Percentiles rank a stretch among this genome's conserved stretches.
Conservation (phyloP, 2,888 invertebrate species). For the Torymus texanus region DNA sequence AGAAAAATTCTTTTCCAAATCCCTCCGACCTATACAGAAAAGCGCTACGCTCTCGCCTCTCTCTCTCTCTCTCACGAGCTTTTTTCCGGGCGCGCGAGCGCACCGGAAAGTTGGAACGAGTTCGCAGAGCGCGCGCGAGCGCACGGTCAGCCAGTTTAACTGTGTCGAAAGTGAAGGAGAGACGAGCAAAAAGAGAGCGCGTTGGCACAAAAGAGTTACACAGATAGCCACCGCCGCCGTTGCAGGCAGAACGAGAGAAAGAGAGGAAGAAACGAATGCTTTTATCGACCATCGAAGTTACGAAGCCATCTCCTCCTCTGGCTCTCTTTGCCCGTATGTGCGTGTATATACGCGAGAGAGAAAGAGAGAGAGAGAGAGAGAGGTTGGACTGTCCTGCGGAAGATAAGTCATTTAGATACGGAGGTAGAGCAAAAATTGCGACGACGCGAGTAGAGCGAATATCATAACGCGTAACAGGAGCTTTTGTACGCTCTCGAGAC, state of each 20-base stretch:
- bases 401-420: constrained; percentile 72
- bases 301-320: constrained; percentile 25
- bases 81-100: constrained; percentile 18
- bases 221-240: background rate
- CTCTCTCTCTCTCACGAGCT: background rate
- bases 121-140: constrained; percentile 12
- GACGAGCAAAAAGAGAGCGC: constrained; percentile 24
- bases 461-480: background rate
- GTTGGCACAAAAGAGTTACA: background rate
- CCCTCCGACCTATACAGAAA: constrained; percentile 19
- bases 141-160: constrained; percentile 42
- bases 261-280: constrained; percentile 4
- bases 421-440: constrained; percentile 56
- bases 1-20: constrained; percentile 55
- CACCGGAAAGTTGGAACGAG: constrained; percentile 56
- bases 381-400: constrained; percentile 10
- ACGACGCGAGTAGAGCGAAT: background rate
- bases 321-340: background rate
- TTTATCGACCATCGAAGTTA: constrained; percentile 30
- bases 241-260: background rate
- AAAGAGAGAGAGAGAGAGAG: too few species aligned
- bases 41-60: too few species aligned
- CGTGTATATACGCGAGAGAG: too few species aligned
- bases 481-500: background rate
- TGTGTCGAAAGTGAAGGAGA: constrained; percentile 43